Percentiles rank a stretch among this genome's conserved stretches.
phyloP scores from a whole-genome alignment of 2,113 vertebrate genomes.

The Acrocephalus arundinaceus region DNA sequence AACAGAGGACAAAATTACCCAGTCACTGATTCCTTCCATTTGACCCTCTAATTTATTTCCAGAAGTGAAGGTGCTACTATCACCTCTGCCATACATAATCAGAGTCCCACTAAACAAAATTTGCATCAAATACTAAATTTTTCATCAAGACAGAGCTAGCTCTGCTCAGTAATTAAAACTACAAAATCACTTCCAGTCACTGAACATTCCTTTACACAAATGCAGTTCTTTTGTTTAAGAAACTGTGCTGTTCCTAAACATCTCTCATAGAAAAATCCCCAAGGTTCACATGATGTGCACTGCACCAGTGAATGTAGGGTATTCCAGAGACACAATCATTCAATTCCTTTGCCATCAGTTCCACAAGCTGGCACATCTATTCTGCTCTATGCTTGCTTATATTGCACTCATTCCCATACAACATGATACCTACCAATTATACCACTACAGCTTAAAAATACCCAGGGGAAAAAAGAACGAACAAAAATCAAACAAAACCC shows the following conservation, averaged over 20 bases:
- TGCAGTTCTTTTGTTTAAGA: not conserved
- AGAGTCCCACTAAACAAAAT: not conserved
- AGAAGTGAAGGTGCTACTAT: not conserved
- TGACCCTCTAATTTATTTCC: not conserved
- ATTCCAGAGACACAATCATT: not conserved
- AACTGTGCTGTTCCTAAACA: not conserved
- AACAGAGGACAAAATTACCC: not conserved
- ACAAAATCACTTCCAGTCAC: not conserved
- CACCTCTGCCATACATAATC: not conserved
- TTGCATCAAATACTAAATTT: not conserved
- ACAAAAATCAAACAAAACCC: not conserved
- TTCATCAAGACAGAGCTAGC: constrained; percentile 3
- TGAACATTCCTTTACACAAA: not conserved
- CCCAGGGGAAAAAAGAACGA: not conserved
- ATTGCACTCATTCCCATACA: not conserved
- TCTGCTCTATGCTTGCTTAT: not conserved
- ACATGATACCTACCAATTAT: not conserved
- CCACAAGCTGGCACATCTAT: not conserved
- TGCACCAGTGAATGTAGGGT: not conserved
- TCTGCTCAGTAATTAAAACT: not conserved
- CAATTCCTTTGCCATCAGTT: not conserved
- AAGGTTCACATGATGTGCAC: accelerated
- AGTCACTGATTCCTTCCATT: not conserved
- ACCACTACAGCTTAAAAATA: not conserved
- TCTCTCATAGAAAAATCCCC: not conserved